Base-by-base conservation (phyloP, 2,888 invertebrate species). In the Galerucella pusilla region DNA sequence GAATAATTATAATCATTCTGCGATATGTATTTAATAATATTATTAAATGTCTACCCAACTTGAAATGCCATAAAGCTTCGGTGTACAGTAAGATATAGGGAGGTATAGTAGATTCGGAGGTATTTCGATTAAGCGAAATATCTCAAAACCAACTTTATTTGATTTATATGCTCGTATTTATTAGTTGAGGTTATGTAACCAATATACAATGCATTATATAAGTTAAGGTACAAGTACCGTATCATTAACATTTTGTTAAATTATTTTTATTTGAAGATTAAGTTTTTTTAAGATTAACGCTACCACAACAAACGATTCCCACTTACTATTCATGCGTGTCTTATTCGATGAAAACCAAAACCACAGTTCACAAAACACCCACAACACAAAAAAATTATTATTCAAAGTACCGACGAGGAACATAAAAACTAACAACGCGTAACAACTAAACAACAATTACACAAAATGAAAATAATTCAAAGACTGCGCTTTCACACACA, bases 261-360 rank as follows among this genome's bases (percentile, higher is more conserved):
- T 6, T 35, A 3, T 35, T 35, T 35, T 20, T 20, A 20, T 20
- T 20, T 20, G 28, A 28, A 28, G 2, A 28, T 28, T 28, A 28
- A 28, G 28, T 28, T 28, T 35, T 35, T 35, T 6, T 35, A 35
- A 6, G 35, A 63, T 45, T 6, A 16, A 25, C 54, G 16, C 42
- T 57, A 72, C 66, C 69, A 35, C 66, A 73, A 68, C 60, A 60
- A 73, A 65, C 66, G 60, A 67, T 65, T 67, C 35, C 63, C 67
- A 78, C 78, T 78, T 75, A 78, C 78, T 72, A 74, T 54, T 78
- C 78, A 78, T 78, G 77, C 75, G 76, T 78, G 71, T 75, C 74
- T 68, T 63, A 64, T 66, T 65, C 69, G 64, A 60, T 6, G 54
- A 71, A 73, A 74, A 73, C 64, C 52, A 75, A 74, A 77, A 69